Base-by-base conservation (phyloP, 2,113 vertebrate genomes). In the Lepisosteus oculatus region DNA sequence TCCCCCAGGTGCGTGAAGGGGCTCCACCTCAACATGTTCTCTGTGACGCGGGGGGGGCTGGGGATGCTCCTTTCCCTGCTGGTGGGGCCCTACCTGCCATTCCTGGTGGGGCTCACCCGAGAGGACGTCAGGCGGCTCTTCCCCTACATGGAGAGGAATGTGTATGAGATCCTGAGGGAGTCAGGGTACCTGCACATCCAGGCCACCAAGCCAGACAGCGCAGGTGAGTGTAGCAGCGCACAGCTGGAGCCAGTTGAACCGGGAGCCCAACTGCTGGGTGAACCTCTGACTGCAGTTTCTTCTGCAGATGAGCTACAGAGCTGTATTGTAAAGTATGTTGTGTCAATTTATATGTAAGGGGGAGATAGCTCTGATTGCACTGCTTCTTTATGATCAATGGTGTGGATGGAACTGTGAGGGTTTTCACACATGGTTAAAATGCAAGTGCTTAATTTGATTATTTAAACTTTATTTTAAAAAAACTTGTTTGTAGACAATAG, bases 151-250 rank as follows among this genome's bases (percentile, higher is more conserved):
- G 81, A 95, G 71, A 95, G 90, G 83, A 90, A 90, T 0, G 7
- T 97, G 0, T 92, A 84, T 54, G 56, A 82, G 0, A 0, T 93
- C 0, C 61, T 96, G 65, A 81, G 64, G 70, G 95, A 97, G 73
- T 54, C 81, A 0, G 95, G 95, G 0, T 95, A 96, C 82, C 0
- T 96, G 3, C 94, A 95, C 82, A 93, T 97, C 79, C 95, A 96
- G 80, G 93, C 79, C 74, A 95, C 95, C 68, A 96, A 96, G 80
- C 95, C 95, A 11, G 95, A 96, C 82, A 95, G 93, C 67, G 89
- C 86, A 83, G 95, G 95, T 95, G 81, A 68, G 63, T 8, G 41
- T 44, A 45, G 8, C 17, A 42, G 68, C 55, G 41, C 2, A 61
- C 15, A 61, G 9, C 54, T 4, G 51, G 12, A n/a, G 29, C 29